Evolutionary conservation across 2,113 vertebrate genomes (phyloP).

Genomic region (Lampris incognitus): DNA sequence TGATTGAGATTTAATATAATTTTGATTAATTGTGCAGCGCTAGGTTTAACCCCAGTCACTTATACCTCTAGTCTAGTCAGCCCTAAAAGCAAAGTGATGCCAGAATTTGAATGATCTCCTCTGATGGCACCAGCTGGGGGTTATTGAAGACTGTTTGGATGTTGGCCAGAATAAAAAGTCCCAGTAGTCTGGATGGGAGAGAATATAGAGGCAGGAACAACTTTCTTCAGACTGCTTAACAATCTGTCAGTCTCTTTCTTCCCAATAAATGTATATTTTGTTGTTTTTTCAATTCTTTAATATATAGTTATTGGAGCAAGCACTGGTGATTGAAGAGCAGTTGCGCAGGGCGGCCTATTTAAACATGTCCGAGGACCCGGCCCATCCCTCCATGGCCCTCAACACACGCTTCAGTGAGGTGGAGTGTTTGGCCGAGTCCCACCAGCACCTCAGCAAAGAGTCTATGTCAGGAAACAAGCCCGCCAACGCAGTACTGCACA

Average conservation of each 20-base stretch:
- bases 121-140: no score
- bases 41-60: no score
- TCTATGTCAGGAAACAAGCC: slow-evolving; percentile 99
- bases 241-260: background rate
- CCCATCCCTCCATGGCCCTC: slow-evolving; percentile 97
- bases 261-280: slow-evolving; percentile 4
- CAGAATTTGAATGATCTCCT: no score
- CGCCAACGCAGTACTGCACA: slow-evolving; percentile 97
- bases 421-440: slow-evolving; percentile 96
- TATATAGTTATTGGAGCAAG: slow-evolving; percentile 92
- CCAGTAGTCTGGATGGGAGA: no score
- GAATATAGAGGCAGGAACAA: no score
- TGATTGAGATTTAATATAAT: no score
- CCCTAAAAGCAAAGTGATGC: no score
- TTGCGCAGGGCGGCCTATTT: slow-evolving; percentile 94
- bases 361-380: slow-evolving; percentile 97
- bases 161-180: no score
- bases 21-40: no score
- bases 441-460: slow-evolving; percentile 98
- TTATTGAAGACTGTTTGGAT: no score
- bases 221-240: no score
- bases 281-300: slow-evolving; percentile 3
- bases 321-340: slow-evolving; percentile 96
- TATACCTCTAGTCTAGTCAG: no score
- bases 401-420: slow-evolving; percentile 98